Evolutionary conservation across 2,113 vertebrate genomes (phyloP).

Genomic region (Phalacrocorax aristotelis): DNA sequence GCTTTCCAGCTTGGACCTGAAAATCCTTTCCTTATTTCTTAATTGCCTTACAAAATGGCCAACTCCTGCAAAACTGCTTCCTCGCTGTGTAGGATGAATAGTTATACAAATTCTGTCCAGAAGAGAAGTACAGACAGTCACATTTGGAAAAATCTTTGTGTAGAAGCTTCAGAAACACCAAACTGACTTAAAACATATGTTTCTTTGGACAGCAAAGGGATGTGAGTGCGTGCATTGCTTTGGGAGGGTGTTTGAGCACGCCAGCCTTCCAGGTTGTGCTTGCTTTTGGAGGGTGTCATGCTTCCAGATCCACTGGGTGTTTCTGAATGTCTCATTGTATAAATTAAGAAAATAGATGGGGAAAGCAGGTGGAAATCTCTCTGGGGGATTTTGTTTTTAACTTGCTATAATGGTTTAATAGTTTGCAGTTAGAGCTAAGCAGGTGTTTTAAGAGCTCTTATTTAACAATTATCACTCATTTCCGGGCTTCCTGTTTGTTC

Average conservation of each 20-base stretch:
- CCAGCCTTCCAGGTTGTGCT: neutral
- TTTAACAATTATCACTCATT: slow-evolving; percentile 75
- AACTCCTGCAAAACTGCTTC: neutral
- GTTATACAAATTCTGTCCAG: neutral
- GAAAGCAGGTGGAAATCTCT: slow-evolving; percentile 42
- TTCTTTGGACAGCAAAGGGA: neutral
- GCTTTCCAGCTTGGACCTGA: slow-evolving; percentile 16
- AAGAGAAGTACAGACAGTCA: neutral
- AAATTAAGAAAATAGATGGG: slow-evolving; percentile 39
- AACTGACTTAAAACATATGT: rapidly evolving
- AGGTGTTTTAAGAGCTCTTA: slow-evolving; percentile 71
- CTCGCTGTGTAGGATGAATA: neutral
- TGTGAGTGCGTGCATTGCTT: rapidly evolving
- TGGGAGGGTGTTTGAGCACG: rapidly evolving
- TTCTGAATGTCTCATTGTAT: slow-evolving; percentile 1
- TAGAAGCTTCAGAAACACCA: neutral
- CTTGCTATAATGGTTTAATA: slow-evolving; percentile 58
- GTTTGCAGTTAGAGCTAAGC: slow-evolving; percentile 67
- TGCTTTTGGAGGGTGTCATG: neutral
- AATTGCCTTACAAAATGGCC: neutral
- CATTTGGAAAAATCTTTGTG: rapidly evolving
- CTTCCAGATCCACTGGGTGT: neutral
- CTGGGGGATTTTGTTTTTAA: slow-evolving; percentile 57
- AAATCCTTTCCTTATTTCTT: neutral
- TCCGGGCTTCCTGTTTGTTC: slow-evolving; percentile 73